Evolutionary conservation across 2,113 vertebrate genomes (phyloP).

Genomic region (Lampris incognitus): DNA sequence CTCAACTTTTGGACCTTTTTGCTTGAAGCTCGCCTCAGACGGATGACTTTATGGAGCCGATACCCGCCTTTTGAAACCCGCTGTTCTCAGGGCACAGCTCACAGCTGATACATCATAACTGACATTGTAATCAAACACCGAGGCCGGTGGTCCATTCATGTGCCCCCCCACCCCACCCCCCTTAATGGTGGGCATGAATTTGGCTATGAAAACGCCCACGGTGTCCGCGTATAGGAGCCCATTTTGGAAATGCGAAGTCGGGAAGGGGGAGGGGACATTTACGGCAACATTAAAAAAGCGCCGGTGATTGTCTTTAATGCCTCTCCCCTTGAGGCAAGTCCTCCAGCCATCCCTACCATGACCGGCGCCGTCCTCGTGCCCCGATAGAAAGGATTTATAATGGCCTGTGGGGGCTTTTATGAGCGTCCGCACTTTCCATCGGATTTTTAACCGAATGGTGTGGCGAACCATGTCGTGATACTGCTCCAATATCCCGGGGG

Average conservation of each 20-base stretch:
- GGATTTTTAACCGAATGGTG: slow-evolving; percentile 43
- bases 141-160: slow-evolving; percentile 15
- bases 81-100: background rate
- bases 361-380: slow-evolving; percentile 26
- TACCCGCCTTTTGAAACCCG: background rate
- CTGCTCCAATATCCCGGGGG: slow-evolving; percentile 23
- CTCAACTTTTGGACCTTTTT: background rate
- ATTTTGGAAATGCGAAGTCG: slow-evolving; percentile 30
- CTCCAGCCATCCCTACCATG: slow-evolving; percentile 12
- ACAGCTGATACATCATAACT: background rate
- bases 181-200: background rate
- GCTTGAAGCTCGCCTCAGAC: background rate
- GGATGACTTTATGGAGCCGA: background rate
- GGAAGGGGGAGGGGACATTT: slow-evolving; percentile 35
- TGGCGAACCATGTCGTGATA: background rate
- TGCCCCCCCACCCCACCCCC: background rate
- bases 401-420: slow-evolving; percentile 34
- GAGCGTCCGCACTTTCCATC: slow-evolving; percentile 29
- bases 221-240: background rate
- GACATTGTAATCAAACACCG: background rate
- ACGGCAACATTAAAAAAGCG: slow-evolving; percentile 57
- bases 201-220: background rate
- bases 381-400: slow-evolving; percentile 45
- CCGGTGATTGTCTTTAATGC: slow-evolving; percentile 58
- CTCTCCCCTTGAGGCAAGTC: slow-evolving; percentile 52